Evolutionary conservation across 1,140 invertebrate genomes (phyloP), one percentile per base, ranked within the genome.

Genomic region (Phthorimaea operculella): DNA sequence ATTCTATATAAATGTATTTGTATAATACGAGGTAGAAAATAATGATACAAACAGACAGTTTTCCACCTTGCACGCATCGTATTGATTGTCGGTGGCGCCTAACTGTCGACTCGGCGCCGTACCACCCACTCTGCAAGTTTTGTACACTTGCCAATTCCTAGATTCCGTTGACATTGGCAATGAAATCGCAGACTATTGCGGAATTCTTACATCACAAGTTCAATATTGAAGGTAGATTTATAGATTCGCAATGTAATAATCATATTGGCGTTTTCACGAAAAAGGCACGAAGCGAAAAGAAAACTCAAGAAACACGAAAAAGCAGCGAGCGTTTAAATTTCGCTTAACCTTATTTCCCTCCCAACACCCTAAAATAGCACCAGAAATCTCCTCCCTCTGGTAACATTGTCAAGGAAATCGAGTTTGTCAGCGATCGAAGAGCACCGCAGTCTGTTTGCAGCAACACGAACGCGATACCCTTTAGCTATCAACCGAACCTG

Each of bases 361-460:
- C 34, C 39, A 60, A 48, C n/a, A 53, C 14, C 54, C 54, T 44
- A 64, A 65, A 73, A 62, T 36, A 60, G 52, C 64, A 60, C 10
- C 21, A n/a, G 53, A 47, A 28, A 60, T 60, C 48, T 57, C 49
- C 39, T 54, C 47, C n/a, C 44, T 47, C 16, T 57, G 52, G 60
- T 71, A 76, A 77, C 62, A 64, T 67, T 54, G 64, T 73, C 57
- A 66, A 59, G 66, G 54, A 78, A 79, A 78, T 79, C 68, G 64
- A 69, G 62, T 74, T 75, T 68, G 56, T 49, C 47, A 53, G 57
- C 53, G 69, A 68, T 62, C 57, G 68, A 60, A 50, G 54, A 52
- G 55, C 61, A 56, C 55, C 68, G 33, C 52, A 49, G 51, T 18
- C 58, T 34, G 15, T 14, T 18, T 47, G 44, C 15, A 47, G 44